Evolutionary conservation across 2,113 vertebrate genomes (phyloP).

Genomic region (Psammodynastes pulverulentus): DNA sequence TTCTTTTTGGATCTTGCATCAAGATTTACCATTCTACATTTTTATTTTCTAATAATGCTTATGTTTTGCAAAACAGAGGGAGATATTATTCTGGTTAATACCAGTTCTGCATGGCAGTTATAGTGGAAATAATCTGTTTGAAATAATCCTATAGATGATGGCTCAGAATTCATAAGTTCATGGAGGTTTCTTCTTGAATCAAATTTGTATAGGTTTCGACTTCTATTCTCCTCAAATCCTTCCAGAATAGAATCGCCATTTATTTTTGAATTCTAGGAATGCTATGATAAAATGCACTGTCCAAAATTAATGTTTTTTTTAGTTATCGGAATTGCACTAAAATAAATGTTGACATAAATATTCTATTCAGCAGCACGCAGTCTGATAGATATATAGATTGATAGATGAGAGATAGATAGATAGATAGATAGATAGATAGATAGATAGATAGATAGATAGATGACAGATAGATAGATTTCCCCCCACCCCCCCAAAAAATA

Average conservation of each 20-base stretch:
- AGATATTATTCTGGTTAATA: neutral
- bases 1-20: neutral
- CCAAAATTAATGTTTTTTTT: neutral
- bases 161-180: neutral
- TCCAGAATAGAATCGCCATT: neutral
- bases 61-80: neutral
- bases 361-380: neutral
- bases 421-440: neutral
- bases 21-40: neutral
- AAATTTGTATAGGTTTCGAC: neutral
- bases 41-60: neutral
- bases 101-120: neutral
- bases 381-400: neutral
- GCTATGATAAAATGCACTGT: neutral
- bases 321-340: neutral
- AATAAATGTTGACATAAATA: neutral
- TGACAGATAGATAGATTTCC: too few relatives aligned
- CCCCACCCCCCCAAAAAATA: neutral
- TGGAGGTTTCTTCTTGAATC: neutral
- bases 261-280: neutral
- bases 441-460: too few relatives aligned
- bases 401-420: neutral
- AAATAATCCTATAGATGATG: neutral
- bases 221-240: neutral
- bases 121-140: neutral